These are phyloP conservation scores for Phorcus lineatus DNA, from an alignment of 2,888 invertebrate genomes.

Conservation along the genomic window DNA sequence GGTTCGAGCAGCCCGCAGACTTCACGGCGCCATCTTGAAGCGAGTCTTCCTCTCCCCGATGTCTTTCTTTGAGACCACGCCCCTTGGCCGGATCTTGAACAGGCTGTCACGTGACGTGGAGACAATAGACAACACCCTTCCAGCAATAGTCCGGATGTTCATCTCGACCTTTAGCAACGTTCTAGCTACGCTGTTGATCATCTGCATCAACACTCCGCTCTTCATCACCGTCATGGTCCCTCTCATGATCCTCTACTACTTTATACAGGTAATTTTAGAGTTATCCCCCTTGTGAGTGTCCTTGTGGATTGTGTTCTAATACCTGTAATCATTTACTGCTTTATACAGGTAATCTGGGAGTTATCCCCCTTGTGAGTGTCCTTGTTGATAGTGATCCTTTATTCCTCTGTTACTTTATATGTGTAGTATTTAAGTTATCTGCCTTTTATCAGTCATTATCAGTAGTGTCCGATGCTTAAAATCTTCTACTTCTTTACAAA, in stretches of 20 bases:
- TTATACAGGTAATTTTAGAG: constrained; percentile 71
- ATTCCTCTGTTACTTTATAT: too few relatives aligned
- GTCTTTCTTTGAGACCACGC: constrained; percentile 75
- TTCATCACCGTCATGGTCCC: constrained; percentile 50
- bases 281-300: too few relatives aligned
- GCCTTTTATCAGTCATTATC: too few relatives aligned
- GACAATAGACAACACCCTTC: constrained; percentile 62
- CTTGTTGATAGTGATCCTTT: too few relatives aligned
- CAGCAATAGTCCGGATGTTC: constrained; percentile 51
- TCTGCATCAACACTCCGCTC: constrained; percentile 48
- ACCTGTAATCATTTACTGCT: too few relatives aligned
- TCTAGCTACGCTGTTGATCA: constrained; percentile 59
- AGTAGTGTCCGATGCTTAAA: too few relatives aligned
- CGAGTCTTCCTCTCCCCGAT: constrained; percentile 68
- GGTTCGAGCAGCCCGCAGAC: constrained; percentile 62
- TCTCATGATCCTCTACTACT: constrained; percentile 62
- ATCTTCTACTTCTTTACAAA: too few relatives aligned
- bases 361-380: too few relatives aligned
- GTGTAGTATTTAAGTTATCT: too few relatives aligned
- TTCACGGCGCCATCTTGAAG: constrained; percentile 64
- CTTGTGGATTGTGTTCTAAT: too few relatives aligned
- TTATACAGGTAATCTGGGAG: too few relatives aligned
- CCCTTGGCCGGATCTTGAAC: constrained; percentile 75
- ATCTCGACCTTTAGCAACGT: constrained; percentile 59
- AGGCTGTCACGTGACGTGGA: constrained; percentile 67